These are phyloP conservation scores for Vulpes lagopus DNA, from an alignment of 2,113 vertebrate species.

Conservation along the genomic window DNA sequence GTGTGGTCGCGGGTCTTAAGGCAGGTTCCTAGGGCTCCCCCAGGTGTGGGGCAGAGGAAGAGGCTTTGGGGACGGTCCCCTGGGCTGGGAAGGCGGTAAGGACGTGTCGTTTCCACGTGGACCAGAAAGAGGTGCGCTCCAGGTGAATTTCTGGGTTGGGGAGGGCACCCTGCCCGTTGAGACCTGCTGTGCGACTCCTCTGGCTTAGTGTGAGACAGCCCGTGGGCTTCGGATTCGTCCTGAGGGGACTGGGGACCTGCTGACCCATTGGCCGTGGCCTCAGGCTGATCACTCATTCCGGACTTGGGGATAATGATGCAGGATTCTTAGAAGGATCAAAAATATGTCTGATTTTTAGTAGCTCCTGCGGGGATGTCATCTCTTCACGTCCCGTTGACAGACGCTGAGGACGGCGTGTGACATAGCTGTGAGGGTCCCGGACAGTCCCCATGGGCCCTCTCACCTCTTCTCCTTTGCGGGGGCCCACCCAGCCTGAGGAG, in stretches of 20 bases:
- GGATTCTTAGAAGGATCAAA: not conserved
- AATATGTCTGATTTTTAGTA: not conserved
- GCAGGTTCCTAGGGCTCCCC: not conserved
- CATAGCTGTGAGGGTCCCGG: accelerated
- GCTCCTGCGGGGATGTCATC: not conserved
- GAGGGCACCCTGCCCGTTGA: accelerated
- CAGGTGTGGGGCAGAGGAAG: not conserved
- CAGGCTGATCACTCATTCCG: not conserved
- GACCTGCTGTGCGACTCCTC: accelerated
- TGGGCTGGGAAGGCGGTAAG: too few species aligned
- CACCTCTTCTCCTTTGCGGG: not conserved
- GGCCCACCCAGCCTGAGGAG: not conserved
- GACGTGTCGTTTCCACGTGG: not conserved
- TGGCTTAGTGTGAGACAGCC: accelerated
- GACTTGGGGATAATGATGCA: not conserved
- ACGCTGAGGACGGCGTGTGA: accelerated
- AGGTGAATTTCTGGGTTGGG: accelerated
- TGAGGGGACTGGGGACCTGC: too few species aligned
- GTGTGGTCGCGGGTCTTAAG: not conserved
- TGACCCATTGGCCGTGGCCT: accelerated
- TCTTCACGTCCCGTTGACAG: not conserved
- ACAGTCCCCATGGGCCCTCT: not conserved
- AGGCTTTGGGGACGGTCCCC: not conserved
- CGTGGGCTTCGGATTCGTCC: accelerated
- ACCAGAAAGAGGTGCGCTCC: not conserved